These are phyloP conservation scores for Podarcis raffonei DNA, from an alignment of 2,113 vertebrate genomes.

Conservation along the genomic window DNA sequence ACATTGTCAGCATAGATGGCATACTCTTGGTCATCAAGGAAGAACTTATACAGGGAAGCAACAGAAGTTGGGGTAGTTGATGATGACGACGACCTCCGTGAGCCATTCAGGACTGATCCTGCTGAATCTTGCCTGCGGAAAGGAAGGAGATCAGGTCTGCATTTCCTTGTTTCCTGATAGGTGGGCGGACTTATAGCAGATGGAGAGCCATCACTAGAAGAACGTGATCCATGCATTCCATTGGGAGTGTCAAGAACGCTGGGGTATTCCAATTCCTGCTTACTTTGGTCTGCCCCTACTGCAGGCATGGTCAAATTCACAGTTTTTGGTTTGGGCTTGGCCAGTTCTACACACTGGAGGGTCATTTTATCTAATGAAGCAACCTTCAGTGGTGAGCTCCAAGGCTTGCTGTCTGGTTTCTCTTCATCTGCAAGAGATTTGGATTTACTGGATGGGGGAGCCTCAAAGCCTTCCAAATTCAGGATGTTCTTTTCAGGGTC, in stretches of 20 bases:
- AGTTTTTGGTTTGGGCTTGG: slow-evolving; percentile 65
- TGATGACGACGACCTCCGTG: slow-evolving; percentile 82
- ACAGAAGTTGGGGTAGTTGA: slow-evolving; percentile 80
- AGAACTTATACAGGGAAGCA: slow-evolving; percentile 75
- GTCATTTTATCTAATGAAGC: slow-evolving; percentile 49
- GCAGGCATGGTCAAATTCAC: slow-evolving; percentile 56
- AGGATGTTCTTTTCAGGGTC: slow-evolving; percentile 84
- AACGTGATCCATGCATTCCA: slow-evolving; percentile 56
- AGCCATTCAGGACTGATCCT: slow-evolving; percentile 80
- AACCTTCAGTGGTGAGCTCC: slow-evolving; percentile 69
- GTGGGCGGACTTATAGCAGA: slow-evolving; percentile 57
- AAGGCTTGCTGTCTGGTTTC: slow-evolving; percentile 48
- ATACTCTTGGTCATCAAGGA: slow-evolving; percentile 85
- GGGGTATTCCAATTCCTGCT: slow-evolving; percentile 67
- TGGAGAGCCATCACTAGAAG: slow-evolving; percentile 66
- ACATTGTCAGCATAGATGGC: slow-evolving; percentile 89
- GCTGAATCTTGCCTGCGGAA: slow-evolving; percentile 86
- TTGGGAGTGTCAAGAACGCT: slow-evolving; percentile 44
- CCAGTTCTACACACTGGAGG: slow-evolving; percentile 59
- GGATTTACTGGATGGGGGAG: slow-evolving; percentile 62
- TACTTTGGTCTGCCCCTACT: slow-evolving; percentile 65
- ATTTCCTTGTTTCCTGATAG: slow-evolving; percentile 74
- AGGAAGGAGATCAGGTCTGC: slow-evolving; percentile 88
- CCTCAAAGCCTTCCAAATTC: slow-evolving; percentile 68
- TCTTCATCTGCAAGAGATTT: slow-evolving; percentile 63